Percentiles rank a stretch among this genome's conserved stretches.
phyloP scores from a whole-genome alignment of 2,113 vertebrate genomes.

The Coregonus clupeaformis region DNA sequence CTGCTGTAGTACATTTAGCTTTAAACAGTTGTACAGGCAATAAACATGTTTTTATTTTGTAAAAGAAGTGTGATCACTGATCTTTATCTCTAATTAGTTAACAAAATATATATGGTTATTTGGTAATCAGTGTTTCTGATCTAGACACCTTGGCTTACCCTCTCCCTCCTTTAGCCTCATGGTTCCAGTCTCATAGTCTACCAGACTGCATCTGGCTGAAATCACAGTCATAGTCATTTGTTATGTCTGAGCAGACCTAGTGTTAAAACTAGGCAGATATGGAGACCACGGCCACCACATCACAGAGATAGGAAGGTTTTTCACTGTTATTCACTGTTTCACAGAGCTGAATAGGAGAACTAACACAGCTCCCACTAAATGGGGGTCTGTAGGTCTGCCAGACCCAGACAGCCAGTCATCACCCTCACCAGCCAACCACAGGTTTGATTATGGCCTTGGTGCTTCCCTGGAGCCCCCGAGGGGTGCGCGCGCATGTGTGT shows the following conservation, averaged over 20 bases:
- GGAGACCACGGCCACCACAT: slow-evolving; percentile 33
- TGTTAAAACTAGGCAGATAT: slow-evolving; percentile 40
- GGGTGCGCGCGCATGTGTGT: too few species aligned
- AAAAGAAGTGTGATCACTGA: too few species aligned
- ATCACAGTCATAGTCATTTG: slow-evolving; percentile 16
- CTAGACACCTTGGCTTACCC: too few species aligned
- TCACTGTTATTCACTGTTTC: slow-evolving; percentile 24
- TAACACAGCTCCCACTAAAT: slow-evolving; percentile 17
- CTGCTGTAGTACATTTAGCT: too few species aligned
- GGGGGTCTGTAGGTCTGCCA: slow-evolving; percentile 36
- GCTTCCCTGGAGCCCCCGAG: too few species aligned
- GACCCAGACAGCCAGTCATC: slow-evolving; percentile 35
- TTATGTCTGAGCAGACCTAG: slow-evolving; percentile 34
- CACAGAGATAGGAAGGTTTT: slow-evolving; percentile 18
- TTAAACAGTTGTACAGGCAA: too few species aligned
- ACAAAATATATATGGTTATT: too few species aligned
- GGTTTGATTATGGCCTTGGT: slow-evolving; percentile 41
- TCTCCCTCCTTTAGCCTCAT: too few species aligned
- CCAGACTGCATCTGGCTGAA: slow-evolving; percentile 14
- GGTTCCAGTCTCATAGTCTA: neutral
- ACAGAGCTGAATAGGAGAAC: slow-evolving; percentile 24
- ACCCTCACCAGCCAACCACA: slow-evolving; percentile 24
- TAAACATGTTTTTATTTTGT: too few species aligned
- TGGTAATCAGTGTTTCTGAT: too few species aligned
- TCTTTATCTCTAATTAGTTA: too few species aligned